These are phyloP conservation scores for Orthosia gothica DNA, from an alignment of 2,888 invertebrate genomes.

Conservation along the genomic window DNA sequence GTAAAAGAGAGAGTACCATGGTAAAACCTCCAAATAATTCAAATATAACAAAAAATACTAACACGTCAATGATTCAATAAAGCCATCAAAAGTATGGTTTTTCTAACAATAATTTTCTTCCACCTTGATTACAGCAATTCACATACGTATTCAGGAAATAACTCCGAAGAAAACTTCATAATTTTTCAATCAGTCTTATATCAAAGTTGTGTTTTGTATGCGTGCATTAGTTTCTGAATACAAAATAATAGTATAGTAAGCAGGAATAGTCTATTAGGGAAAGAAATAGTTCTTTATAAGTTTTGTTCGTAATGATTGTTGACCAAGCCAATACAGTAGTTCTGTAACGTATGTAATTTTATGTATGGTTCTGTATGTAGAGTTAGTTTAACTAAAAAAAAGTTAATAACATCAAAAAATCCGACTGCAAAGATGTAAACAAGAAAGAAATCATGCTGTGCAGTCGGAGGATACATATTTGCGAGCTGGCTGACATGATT, in stretches of 20 bases:
- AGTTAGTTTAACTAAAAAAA: not conserved
- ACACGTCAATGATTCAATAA: not conserved
- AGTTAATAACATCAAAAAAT: no score
- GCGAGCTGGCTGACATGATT: no score
- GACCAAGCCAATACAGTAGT: not conserved
- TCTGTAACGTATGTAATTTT: conserved; percentile 3
- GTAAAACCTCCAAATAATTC: no score
- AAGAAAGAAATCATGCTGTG: no score
- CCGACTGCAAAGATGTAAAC: no score
- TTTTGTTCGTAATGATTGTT: not conserved
- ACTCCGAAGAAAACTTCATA: conserved; percentile 4
- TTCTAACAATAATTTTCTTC: not conserved
- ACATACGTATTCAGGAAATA: conserved; percentile 19
- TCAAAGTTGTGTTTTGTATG: not conserved
- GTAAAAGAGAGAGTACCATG: no score
- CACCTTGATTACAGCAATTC: conserved; percentile 32
- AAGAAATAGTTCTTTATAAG: conserved; percentile 25
- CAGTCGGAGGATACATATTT: no score
- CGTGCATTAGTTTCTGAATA: conserved; percentile 28
- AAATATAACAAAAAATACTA: no score
- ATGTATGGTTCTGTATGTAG: conserved; percentile 13
- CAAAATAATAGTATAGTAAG: conserved; percentile 46
- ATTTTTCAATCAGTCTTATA: conserved; percentile 19
- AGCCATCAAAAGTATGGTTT: not conserved
- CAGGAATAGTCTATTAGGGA: conserved; percentile 23